A percentile compares a stretch with the other conserved stretches of the same genome.
Evolutionary conservation across 2,888 invertebrate species (phyloP).

Genomic region (Diaperis boleti): DNA sequence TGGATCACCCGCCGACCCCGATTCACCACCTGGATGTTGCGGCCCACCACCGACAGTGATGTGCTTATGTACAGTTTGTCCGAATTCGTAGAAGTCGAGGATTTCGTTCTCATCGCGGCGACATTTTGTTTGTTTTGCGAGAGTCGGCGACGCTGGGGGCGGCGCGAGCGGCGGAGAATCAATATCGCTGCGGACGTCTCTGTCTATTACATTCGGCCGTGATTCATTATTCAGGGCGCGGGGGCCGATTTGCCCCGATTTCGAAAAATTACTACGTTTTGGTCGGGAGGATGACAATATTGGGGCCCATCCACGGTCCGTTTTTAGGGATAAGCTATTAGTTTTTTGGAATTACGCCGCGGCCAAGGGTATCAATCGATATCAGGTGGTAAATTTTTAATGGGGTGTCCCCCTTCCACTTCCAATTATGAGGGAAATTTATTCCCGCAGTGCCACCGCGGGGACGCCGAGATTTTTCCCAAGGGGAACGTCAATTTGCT

Average conservation of each 20-base stretch:
- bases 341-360: not conserved
- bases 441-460: too few relatives aligned
- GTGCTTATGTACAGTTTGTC: slow-evolving; percentile 54
- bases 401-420: not conserved
- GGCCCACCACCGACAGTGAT: slow-evolving; percentile 50
- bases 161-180: slow-evolving; percentile 1
- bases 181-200: slow-evolving; percentile 4
- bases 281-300: not conserved
- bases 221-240: slow-evolving; percentile 2
- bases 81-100: slow-evolving; percentile 41
- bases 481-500: too few relatives aligned
- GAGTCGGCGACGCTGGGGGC: slow-evolving; percentile 4
- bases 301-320: not conserved
- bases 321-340: not conserved
- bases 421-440: not conserved
- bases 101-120: slow-evolving; percentile 19
- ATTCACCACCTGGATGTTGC: slow-evolving; percentile 32
- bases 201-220: not conserved
- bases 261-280: not conserved
- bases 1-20: not conserved
- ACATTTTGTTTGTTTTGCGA: slow-evolving; percentile 21
- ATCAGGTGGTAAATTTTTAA: not conserved
- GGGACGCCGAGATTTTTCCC: too few relatives aligned
- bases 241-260: not conserved
- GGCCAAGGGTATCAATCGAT: not conserved